These are phyloP conservation scores for Lasius fuliginosus DNA, from an alignment of 2,888 invertebrate species.

Conservation along the genomic window DNA sequence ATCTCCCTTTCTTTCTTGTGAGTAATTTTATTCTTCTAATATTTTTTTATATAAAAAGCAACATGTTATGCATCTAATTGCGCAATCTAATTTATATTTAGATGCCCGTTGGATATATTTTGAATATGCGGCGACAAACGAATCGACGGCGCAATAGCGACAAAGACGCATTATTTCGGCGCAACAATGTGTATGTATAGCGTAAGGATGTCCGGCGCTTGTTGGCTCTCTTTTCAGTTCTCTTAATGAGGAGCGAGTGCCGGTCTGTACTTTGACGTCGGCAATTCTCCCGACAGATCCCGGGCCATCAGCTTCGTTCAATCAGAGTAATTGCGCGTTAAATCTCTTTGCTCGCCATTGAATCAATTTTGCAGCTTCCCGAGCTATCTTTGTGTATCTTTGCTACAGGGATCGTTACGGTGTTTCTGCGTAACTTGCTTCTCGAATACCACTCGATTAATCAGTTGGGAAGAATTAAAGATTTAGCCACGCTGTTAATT, in stretches of 20 bases:
- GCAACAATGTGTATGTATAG: conserved; percentile 31
- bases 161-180: conserved; percentile 9
- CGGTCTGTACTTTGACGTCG: conserved; percentile 73
- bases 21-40: neutral
- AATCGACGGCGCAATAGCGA: neutral
- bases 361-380: conserved; percentile 76
- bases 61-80: neutral
- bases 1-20: neutral
- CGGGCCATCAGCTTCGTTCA: conserved; percentile 71
- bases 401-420: conserved; percentile 11
- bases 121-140: conserved; percentile 12
- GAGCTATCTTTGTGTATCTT: conserved; percentile 45
- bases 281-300: conserved; percentile 57
- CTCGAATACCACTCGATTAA: conserved; percentile 29
- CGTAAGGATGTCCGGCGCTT: conserved; percentile 43
- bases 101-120: neutral
- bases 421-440: conserved; percentile 42
- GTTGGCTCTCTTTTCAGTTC: conserved; percentile 60
- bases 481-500: neutral
- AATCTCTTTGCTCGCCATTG: conserved; percentile 74
- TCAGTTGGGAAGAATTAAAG: conserved; percentile 12
- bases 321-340: conserved; percentile 82
- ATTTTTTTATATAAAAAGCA: neutral
- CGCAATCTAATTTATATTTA: neutral
- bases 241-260: conserved; percentile 68